phyloP scores from a whole-genome alignment of 1,140 invertebrate genomes.

The Lasioglossum baleicum region DNA sequence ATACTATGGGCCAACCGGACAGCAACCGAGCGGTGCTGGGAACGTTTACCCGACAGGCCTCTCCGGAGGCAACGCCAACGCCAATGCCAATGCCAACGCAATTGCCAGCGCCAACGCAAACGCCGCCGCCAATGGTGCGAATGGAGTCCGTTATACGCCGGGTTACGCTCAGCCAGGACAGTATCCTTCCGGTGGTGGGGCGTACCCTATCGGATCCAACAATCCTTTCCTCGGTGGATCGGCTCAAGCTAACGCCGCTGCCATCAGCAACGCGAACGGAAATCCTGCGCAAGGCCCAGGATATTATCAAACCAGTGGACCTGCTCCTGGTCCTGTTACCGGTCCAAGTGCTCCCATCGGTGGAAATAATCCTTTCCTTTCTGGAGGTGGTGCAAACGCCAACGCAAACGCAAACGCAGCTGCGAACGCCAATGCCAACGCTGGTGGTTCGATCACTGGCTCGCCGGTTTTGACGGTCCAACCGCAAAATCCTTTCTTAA shows the following conservation, averaged over 20 bases:
- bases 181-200: neutral
- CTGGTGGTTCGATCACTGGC: neutral
- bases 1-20: constrained; percentile 23
- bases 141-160: neutral
- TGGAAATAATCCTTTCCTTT: constrained; percentile 14
- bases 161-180: neutral
- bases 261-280: neutral
- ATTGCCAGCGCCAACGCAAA: constrained; percentile 38
- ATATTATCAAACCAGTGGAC: neutral
- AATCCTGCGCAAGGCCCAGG: neutral
- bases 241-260: constrained; percentile 23
- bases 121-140: neutral
- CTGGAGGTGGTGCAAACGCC: no score
- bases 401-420: constrained; percentile 23
- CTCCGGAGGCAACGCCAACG: neutral
- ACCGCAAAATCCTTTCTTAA: constrained; percentile 40
- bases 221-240: constrained; percentile 42
- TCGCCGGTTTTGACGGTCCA: neutral
- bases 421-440: constrained; percentile 33
- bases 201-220: neutral
- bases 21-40: neutral
- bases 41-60: neutral
- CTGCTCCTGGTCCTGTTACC: no score
- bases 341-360: neutral
- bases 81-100: constrained; percentile 3